Conservation (phyloP, 2,888 invertebrate species). For the Tupiocoris notatus region DNA sequence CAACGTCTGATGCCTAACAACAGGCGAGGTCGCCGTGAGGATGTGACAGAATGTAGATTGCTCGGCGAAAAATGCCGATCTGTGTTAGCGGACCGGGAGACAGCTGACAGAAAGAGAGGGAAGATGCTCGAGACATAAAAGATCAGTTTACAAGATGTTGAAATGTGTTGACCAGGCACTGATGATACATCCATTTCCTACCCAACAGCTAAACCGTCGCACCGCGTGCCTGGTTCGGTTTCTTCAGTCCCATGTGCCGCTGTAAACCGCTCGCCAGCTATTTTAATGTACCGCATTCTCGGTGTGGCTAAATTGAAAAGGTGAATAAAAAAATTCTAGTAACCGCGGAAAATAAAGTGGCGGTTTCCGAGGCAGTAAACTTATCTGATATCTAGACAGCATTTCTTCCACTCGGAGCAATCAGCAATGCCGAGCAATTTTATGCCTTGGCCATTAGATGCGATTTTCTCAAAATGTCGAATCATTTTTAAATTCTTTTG, state of each 20-base stretch:
- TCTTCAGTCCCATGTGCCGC: conserved; percentile 15
- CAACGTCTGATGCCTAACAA: neutral
- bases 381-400: conserved; percentile 35
- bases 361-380: neutral
- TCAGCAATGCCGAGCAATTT: neutral
- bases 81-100: neutral
- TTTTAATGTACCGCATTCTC: conserved; percentile 40
- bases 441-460: conserved; percentile 22
- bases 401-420: conserved; percentile 5
- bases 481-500: conserved; percentile 13
- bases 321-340: neutral
- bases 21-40: neutral
- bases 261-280: conserved; percentile 15
- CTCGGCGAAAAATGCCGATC: conserved; percentile 30
- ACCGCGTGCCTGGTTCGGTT: conserved; percentile 25
- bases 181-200: conserved; percentile 37
- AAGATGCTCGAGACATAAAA: neutral
- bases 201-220: conserved; percentile 14
- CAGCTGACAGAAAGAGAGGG: neutral
- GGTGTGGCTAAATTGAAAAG: conserved; percentile 26
- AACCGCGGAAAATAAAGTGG: conserved; percentile 23
- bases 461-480: neutral
- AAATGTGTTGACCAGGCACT: conserved; percentile 19
- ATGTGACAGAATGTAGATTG: conserved; percentile 42
- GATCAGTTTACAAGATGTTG: conserved; percentile 41